Conservation (phyloP, 37 sponge, comb jelly and placozoan species). For the Spongilla lacustris region DNA sequence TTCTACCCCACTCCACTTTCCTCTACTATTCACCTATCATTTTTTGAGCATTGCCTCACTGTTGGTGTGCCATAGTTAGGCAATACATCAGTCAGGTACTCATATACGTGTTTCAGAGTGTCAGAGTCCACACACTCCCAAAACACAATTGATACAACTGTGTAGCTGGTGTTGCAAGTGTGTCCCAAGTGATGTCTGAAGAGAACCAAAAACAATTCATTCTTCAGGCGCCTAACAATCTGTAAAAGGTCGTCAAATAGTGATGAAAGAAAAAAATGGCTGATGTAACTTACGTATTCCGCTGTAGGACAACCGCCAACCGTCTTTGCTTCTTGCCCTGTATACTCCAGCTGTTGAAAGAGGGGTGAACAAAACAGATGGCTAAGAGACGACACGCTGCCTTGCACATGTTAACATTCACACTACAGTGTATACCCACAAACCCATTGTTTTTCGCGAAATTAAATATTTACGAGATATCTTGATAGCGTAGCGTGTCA, state of each 20-base stretch:
- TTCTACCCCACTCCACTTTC: neutral
- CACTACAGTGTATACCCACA: too few relatives aligned
- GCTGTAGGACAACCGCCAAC: slow-evolving; percentile 90
- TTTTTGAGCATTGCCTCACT: slow-evolving; percentile 66
- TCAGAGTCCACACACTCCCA: slow-evolving; percentile 74
- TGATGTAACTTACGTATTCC: slow-evolving; percentile 69
- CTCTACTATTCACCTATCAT: slow-evolving; percentile 68
- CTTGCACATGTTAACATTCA: too few relatives aligned
- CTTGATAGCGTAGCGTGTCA: too few relatives aligned
- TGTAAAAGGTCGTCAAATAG: slow-evolving; percentile 7
- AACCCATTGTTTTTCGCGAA: too few relatives aligned
- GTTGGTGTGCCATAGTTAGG: slow-evolving; percentile 87
- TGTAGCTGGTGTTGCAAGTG: slow-evolving; percentile 47
- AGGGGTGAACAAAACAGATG: too few relatives aligned
- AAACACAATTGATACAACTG: slow-evolving; percentile 67
- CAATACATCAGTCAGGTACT: slow-evolving; percentile 57
- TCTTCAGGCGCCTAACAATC: slow-evolving; percentile 13
- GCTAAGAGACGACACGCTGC: too few relatives aligned
- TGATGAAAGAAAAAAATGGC: neutral
- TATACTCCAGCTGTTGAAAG: slow-evolving; percentile 65
- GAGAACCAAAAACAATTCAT: slow-evolving; percentile 74
- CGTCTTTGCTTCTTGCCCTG: slow-evolving; percentile 89
- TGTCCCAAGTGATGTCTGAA: slow-evolving; percentile 77
- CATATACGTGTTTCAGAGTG: slow-evolving; percentile 59
- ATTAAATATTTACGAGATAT: too few relatives aligned